Conservation (phyloP, 2,797 vertebrate genomes). For the Hyperoplus lanceolatus region DNA sequence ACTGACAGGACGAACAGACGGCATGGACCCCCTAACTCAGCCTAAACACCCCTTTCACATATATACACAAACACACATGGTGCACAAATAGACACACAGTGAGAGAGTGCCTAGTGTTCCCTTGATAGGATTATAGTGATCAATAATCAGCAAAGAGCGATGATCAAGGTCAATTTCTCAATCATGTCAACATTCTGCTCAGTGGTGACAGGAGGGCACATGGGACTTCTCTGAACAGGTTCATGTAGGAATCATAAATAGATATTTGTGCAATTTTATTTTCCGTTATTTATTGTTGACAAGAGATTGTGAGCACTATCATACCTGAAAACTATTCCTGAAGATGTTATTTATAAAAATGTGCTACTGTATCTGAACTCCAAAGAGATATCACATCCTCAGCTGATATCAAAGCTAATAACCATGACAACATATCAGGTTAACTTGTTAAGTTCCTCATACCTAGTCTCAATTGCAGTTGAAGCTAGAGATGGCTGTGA, state of each 20-base stretch:
- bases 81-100: constrained; percentile 64
- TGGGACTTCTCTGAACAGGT: constrained; percentile 4
- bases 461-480: not conserved
- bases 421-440: not conserved
- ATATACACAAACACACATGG: constrained; percentile 24
- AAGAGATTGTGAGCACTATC: not conserved
- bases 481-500: not conserved
- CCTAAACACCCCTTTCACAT: constrained; percentile 27
- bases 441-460: not conserved
- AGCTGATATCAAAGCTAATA: not conserved
- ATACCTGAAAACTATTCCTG: not conserved
- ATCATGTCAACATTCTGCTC: constrained; percentile 37
- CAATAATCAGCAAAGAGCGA: constrained; percentile 85
- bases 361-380: not conserved
- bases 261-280: not conserved
- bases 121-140: constrained; percentile 86
- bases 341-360: not conserved
- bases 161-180: constrained; percentile 51
- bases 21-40: constrained; percentile 73
- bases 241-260: not conserved
- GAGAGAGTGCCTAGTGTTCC: constrained; percentile 47
- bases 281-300: not conserved
- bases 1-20: constrained; percentile 92
- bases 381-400: not conserved
- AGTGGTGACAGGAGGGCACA: constrained; percentile 13